phyloP scores from a whole-genome alignment of 2,113 vertebrate genomes.

The Protobothrops flavoviridis region DNA sequence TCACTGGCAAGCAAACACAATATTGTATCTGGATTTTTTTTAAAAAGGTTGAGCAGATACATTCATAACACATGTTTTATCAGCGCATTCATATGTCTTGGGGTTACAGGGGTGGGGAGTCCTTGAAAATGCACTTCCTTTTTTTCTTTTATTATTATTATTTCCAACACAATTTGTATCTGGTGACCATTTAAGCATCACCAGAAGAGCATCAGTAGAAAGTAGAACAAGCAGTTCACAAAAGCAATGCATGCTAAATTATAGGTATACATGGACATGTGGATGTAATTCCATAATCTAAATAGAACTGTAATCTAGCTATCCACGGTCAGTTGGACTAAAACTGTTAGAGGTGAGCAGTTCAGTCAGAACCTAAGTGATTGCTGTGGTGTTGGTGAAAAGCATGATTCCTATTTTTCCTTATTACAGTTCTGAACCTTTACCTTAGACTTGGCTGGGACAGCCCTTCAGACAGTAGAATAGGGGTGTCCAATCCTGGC shows the following conservation, averaged over 20 bases:
- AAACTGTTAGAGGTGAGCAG: not conserved
- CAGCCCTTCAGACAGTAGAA: not conserved
- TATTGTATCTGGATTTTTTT: slow-evolving; percentile 6
- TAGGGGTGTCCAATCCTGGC: not conserved
- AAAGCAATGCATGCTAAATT: not conserved
- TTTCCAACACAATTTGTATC: not conserved
- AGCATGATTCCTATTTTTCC: not conserved
- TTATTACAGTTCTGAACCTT: not conserved
- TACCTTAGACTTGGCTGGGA: not conserved
- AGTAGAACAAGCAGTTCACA: not conserved
- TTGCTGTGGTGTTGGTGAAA: not conserved
- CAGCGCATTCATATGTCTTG: not conserved
- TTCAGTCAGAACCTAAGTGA: too few species aligned
- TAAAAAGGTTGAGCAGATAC: not conserved
- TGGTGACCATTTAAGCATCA: not conserved
- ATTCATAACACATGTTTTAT: not conserved
- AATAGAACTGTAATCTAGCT: not conserved
- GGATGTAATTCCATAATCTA: not conserved
- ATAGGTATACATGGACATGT: not conserved
- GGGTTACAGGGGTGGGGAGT: not conserved
- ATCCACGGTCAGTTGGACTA: not conserved
- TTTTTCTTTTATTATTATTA: not conserved
- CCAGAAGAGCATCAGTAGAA: not conserved
- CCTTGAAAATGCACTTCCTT: not conserved
- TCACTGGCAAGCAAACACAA: not conserved